Conservation (phyloP, 2,888 invertebrate genomes). For the Macrosoma leucophasiata region DNA sequence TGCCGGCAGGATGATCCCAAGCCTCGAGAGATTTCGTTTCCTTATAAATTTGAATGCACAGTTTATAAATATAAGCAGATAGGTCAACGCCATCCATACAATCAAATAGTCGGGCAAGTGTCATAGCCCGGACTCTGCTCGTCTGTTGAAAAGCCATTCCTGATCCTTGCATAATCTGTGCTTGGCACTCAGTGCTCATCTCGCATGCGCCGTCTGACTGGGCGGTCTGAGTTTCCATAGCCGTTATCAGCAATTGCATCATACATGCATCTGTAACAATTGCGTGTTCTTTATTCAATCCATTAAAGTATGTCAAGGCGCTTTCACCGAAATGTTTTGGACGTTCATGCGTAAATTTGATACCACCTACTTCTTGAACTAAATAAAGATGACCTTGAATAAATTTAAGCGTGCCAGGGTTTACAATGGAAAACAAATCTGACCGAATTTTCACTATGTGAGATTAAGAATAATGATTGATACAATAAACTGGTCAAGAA, state of each 20-base stretch:
- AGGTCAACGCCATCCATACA: slow-evolving; percentile 59
- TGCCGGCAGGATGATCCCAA: slow-evolving; percentile 64
- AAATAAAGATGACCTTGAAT: slow-evolving; percentile 31
- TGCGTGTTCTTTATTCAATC: slow-evolving; percentile 7
- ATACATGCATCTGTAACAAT: slow-evolving; percentile 58
- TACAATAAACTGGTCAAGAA: too few species aligned
- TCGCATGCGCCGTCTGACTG: slow-evolving; percentile 54
- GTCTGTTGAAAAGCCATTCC: slow-evolving; percentile 63
- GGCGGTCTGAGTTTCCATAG: slow-evolving; percentile 62
- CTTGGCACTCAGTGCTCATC: slow-evolving; percentile 51
- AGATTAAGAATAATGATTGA: too few species aligned
- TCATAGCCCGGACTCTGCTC: slow-evolving; percentile 50
- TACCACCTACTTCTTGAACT: slow-evolving; percentile 28
- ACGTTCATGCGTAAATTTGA: too few species aligned
- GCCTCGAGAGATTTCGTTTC: slow-evolving; percentile 64
- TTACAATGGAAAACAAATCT: slow-evolving; percentile 29
- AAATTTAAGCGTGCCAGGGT: slow-evolving; percentile 32
- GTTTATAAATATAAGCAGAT: slow-evolving; percentile 58
- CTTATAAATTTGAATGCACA: slow-evolving; percentile 65
- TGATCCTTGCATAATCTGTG: slow-evolving; percentile 57
- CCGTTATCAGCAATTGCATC: slow-evolving; percentile 64
- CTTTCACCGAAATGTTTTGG: slow-evolving; percentile 31
- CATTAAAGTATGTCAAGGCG: slow-evolving; percentile 29
- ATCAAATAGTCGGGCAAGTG: slow-evolving; percentile 53
- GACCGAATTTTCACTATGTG: too few species aligned